Evolutionary conservation across 92 coral and sea anemone species (phyloP).

Genomic region (Phymanthus crucifer): DNA sequence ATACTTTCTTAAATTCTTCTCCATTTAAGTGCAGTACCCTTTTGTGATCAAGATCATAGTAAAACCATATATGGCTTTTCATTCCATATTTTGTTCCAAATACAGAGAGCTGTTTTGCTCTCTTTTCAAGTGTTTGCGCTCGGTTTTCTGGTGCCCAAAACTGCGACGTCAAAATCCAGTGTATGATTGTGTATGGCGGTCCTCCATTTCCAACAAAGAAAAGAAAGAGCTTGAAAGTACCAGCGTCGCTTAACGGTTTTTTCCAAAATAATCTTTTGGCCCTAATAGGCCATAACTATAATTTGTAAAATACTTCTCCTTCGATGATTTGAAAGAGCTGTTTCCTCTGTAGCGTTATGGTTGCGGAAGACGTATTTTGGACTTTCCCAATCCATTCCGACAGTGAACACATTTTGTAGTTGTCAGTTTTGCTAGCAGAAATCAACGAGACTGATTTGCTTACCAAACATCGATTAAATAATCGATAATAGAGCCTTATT

Average conservation of each 20-base stretch:
- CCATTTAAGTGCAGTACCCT: slow-evolving; percentile 26
- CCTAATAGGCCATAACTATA: slow-evolving; percentile 36
- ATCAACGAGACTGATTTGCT: background rate
- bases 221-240: slow-evolving; percentile 35
- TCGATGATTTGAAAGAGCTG: slow-evolving; percentile 11
- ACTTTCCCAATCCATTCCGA: slow-evolving; percentile 6
- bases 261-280: slow-evolving; percentile 32
- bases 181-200: slow-evolving; percentile 25
- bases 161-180: slow-evolving; percentile 27
- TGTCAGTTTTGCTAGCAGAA: background rate
- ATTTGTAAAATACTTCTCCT: slow-evolving; percentile 36
- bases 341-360: slow-evolving; percentile 19
- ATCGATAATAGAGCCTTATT: background rate
- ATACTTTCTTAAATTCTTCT: background rate
- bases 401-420: slow-evolving; percentile 1
- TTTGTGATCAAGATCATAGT: slow-evolving; percentile 21
- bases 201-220: slow-evolving; percentile 53
- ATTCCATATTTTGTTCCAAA: slow-evolving; percentile 1
- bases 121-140: slow-evolving; percentile 16
- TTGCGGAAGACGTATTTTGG: background rate
- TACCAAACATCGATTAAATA: background rate
- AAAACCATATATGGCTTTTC: slow-evolving; percentile 19
- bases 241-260: slow-evolving; percentile 40
- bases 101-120: background rate
- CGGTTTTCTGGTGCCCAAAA: slow-evolving; percentile 16